Evolutionary conservation across 2,797 vertebrate species (phyloP).

Genomic region (Argyrosomus regius): DNA sequence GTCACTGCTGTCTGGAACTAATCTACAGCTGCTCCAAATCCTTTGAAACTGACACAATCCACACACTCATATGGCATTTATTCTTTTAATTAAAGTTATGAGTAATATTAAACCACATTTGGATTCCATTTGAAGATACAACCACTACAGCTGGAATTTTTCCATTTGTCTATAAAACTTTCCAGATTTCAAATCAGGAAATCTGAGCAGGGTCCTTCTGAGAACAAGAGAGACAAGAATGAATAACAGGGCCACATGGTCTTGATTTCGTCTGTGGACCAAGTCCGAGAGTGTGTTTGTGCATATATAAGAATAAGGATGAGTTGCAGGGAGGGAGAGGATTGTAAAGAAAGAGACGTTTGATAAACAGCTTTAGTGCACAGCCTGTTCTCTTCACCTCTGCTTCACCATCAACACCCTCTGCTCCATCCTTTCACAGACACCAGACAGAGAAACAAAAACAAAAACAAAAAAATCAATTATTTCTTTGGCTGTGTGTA

Average conservation of each 20-base stretch:
- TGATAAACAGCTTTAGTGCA: slow-evolving; percentile 47
- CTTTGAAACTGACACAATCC: slow-evolving; percentile 1
- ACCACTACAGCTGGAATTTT: slow-evolving; percentile 24
- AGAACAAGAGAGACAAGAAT: slow-evolving; percentile 13
- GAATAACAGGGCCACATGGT: slow-evolving; percentile 40
- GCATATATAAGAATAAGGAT: slow-evolving; percentile 6
- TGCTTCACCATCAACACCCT: slow-evolving; percentile 14
- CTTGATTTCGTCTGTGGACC: slow-evolving; percentile 47
- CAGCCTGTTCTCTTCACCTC: slow-evolving; percentile 14
- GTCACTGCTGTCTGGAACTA: slow-evolving; percentile 4
- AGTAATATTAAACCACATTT: slow-evolving; percentile 36
- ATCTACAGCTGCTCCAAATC: slow-evolving; percentile 25
- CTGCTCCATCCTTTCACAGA: slow-evolving; percentile 8
- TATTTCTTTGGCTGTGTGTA: slow-evolving; percentile 62
- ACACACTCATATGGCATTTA: slow-evolving; percentile 22
- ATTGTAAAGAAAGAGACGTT: slow-evolving; percentile 21
- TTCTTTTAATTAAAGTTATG: slow-evolving; percentile 20
- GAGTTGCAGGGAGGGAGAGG: background rate
- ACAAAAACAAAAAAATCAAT: slow-evolving; percentile 6
- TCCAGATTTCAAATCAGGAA: slow-evolving; percentile 46
- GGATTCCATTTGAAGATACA: slow-evolving; percentile 30
- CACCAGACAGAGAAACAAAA: slow-evolving; percentile 26
- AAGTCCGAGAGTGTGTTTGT: slow-evolving; percentile 22
- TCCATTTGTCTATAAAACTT: slow-evolving; percentile 32
- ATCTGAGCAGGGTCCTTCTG: slow-evolving; percentile 22